Percentiles rank a stretch among this genome's conserved stretches.
Conservation (phyloP, 1,140 invertebrate genomes). For the Chironomus striatipennis region DNA sequence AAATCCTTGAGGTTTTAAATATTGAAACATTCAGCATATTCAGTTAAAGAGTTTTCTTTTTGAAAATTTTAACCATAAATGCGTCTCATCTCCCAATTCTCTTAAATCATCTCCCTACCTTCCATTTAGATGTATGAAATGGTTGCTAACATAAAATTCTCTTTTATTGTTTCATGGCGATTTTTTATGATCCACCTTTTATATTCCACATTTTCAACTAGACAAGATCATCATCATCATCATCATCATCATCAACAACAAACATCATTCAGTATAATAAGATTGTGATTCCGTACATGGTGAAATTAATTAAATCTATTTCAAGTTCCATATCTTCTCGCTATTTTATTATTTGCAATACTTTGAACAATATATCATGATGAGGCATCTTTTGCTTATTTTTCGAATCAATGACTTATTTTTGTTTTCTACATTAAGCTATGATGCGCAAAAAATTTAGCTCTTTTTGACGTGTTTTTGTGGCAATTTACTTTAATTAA, state of each 20-base stretch:
- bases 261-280: not conserved
- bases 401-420: not conserved
- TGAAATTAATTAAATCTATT: not conserved
- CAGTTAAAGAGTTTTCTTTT: too few relatives aligned
- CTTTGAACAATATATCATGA: not conserved
- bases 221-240: not conserved
- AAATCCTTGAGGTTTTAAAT: too few relatives aligned
- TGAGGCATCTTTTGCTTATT: not conserved
- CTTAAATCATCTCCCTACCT: too few relatives aligned
- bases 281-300: not conserved
- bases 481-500: not conserved
- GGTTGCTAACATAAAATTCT: too few relatives aligned
- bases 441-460: too few relatives aligned
- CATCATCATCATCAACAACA: too few relatives aligned
- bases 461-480: not conserved
- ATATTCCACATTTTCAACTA: not conserved
- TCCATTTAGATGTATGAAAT: too few relatives aligned
- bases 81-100: too few relatives aligned
- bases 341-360: too few relatives aligned
- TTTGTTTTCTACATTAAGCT: too few relatives aligned
- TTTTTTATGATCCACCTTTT: not conserved
- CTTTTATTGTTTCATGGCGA: not conserved
- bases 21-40: too few relatives aligned
- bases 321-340: not conserved
- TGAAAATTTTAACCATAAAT: too few relatives aligned